A percentile compares a stretch with the other conserved stretches of the same genome.
phyloP scores from a whole-genome alignment of 2,797 vertebrate species.

The Pangasius mekongensis region DNA sequence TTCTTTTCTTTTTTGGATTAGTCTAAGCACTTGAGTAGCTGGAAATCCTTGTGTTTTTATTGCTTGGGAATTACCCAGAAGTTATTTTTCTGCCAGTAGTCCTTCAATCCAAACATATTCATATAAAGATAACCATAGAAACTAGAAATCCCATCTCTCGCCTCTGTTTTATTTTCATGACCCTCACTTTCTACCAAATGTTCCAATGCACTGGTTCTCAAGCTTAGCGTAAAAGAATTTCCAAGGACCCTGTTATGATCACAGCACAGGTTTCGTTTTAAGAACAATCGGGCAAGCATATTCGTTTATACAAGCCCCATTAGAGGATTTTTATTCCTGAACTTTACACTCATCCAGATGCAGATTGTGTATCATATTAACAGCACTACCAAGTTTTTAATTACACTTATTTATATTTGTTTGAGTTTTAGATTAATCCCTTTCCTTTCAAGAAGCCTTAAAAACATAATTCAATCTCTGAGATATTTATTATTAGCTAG shows the following conservation, averaged over 20 bases:
- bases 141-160: background rate
- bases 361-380: background rate
- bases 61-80: conserved; percentile 5
- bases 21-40: background rate
- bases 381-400: background rate
- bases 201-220: background rate
- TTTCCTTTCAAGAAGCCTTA: background rate
- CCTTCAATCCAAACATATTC: conserved; percentile 3
- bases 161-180: background rate
- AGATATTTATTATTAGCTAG: too few species aligned
- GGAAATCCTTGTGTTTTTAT: conserved; percentile 3
- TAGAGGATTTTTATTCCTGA: background rate
- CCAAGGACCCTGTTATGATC: background rate
- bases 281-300: background rate
- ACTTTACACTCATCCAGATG: background rate
- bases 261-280: background rate
- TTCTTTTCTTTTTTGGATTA: background rate
- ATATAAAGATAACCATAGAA: background rate
- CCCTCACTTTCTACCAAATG: background rate
- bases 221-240: background rate
- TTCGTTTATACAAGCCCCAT: background rate
- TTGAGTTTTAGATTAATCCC: background rate
- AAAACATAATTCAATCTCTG: too few species aligned
- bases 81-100: background rate
- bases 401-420: background rate